Evolutionary conservation across 2,113 vertebrate species (phyloP).

Genomic region (Cavia aperea): DNA sequence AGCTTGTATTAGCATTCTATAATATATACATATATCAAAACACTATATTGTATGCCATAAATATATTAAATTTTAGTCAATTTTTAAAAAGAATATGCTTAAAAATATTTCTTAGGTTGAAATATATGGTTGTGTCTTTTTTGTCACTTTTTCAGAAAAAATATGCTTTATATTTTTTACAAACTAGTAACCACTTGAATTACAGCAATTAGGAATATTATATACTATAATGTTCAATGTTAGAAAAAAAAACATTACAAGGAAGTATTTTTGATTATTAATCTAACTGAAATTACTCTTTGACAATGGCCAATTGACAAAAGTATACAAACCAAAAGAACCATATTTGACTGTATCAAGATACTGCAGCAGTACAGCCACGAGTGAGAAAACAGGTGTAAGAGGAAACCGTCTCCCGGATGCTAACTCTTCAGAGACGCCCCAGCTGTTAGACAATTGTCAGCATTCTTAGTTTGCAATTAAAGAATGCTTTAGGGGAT

Average conservation of each 20-base stretch:
- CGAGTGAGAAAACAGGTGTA: not conserved
- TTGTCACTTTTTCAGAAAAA: not conserved
- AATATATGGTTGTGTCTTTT: not conserved
- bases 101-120: not conserved
- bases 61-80: not conserved
- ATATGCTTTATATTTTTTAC: not conserved
- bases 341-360: not conserved
- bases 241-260: not conserved
- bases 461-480: slow-evolving; percentile 7
- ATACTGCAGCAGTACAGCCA: not conserved
- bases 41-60: not conserved
- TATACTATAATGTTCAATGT: not conserved
- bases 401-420: not conserved
- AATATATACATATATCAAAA: not conserved
- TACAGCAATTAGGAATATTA: not conserved
- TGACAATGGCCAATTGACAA: not conserved
- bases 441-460: not conserved
- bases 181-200: slow-evolving; percentile 14
- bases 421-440: not conserved
- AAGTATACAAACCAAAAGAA: not conserved
- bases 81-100: not conserved
- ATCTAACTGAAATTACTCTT: not conserved
- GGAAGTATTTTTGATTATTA: slow-evolving; percentile 2
- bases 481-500: not conserved
- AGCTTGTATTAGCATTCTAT: not conserved